These are phyloP conservation scores for Drosophila bunnanda DNA, from an alignment of 2,888 invertebrate genomes.

Conservation along the genomic window DNA sequence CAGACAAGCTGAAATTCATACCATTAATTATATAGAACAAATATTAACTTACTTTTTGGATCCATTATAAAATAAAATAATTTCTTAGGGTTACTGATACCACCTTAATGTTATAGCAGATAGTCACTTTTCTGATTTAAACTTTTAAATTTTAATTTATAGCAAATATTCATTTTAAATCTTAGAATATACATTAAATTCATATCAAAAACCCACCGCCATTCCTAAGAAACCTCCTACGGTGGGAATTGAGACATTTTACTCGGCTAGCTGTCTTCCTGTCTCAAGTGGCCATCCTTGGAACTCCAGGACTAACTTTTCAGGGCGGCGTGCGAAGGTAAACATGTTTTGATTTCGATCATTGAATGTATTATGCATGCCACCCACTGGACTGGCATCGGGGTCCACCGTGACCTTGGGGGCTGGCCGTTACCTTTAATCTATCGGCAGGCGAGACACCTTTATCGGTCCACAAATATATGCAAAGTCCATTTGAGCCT, in stretches of 20 bases:
- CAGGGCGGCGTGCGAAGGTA: constrained; percentile 40
- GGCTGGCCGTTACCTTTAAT: constrained; percentile 22
- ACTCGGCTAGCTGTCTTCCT: constrained; percentile 14
- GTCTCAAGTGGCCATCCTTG: constrained; percentile 30
- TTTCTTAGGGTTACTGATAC: neutral
- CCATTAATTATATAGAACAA: neutral
- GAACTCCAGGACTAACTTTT: constrained; percentile 23
- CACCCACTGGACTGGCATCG: constrained; percentile 8
- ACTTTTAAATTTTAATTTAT: neutral
- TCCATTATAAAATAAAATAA: neutral
- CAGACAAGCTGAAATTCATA: neutral
- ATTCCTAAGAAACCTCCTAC: neutral
- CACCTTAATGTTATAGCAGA: neutral
- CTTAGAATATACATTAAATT: constrained; percentile 38
- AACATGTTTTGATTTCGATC: constrained; percentile 68
- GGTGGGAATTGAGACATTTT: constrained; percentile 1
- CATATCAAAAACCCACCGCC: constrained; percentile 32
- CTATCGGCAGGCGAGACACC: constrained; percentile 22
- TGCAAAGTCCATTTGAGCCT: constrained; percentile 49
- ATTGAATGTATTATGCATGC: constrained; percentile 65
- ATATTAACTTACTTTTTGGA: neutral
- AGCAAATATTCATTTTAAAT: neutral
- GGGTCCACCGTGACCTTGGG: constrained; percentile 19
- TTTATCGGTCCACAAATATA: constrained; percentile 42
- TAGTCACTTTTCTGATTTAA: neutral